A percentile compares a stretch with the other conserved stretches of the same genome.
These are phyloP conservation scores for Galerucella calmariensis DNA, from an alignment of 2,888 invertebrate genomes.

Conservation along the genomic window DNA sequence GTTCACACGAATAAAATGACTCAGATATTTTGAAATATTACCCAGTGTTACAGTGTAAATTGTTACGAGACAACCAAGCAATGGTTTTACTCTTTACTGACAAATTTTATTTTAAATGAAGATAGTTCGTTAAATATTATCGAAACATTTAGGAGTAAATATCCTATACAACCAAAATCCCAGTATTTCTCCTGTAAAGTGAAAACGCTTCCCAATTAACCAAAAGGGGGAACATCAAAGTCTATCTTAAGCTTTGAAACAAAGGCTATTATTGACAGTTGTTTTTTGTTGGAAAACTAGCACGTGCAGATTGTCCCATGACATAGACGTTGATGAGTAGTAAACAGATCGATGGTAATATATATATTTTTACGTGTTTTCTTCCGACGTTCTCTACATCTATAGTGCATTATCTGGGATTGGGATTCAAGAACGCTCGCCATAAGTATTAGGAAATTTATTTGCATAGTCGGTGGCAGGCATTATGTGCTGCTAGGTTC, in stretches of 20 bases:
- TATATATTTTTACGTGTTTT: neutral
- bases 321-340: neutral
- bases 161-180: conserved; percentile 3
- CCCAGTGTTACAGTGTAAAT: conserved; percentile 45
- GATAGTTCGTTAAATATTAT: too few species aligned
- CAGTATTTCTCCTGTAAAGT: neutral
- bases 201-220: conserved; percentile 5
- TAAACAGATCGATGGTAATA: neutral
- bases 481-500: conserved; percentile 33
- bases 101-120: too few species aligned
- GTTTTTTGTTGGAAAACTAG: neutral
- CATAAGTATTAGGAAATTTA: conserved; percentile 50
- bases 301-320: neutral
- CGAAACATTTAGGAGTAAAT: neutral
- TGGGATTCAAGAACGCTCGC: conserved; percentile 14
- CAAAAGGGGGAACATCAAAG: conserved; percentile 3
- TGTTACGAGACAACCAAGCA: conserved; percentile 18
- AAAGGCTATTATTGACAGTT: conserved; percentile 5
- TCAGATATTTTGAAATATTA: conserved; percentile 55
- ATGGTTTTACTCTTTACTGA: too few species aligned
- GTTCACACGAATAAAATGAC: conserved; percentile 60
- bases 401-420: conserved; percentile 13
- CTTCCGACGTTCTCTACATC: neutral
- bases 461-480: conserved; percentile 50
- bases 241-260: conserved; percentile 7